Conservation (phyloP, 2,113 vertebrate genomes). For the Tenrec ecaudatus region DNA sequence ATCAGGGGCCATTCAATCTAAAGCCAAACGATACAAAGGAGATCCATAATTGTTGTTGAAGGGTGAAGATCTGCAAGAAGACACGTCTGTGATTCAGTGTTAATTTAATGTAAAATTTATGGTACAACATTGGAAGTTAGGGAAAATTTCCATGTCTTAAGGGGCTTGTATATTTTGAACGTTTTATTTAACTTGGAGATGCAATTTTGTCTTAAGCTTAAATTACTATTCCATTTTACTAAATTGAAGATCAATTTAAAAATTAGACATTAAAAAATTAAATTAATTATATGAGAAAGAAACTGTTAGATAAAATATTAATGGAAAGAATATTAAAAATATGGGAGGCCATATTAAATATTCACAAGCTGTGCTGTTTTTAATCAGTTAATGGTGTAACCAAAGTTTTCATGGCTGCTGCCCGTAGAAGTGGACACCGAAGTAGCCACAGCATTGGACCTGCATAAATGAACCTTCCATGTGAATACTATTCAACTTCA, state of each 20-base stretch:
- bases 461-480: constrained; percentile 70
- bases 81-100: constrained; percentile 75
- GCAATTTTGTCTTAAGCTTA: constrained; percentile 58
- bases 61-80: constrained; percentile 71
- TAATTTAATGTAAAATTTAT: constrained; percentile 80
- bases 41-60: constrained; percentile 68
- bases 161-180: constrained; percentile 66
- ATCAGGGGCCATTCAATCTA: constrained; percentile 76
- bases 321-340: constrained; percentile 71
- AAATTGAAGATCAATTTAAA: constrained; percentile 73
- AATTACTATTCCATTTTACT: constrained; percentile 46
- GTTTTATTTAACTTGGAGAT: constrained; percentile 71
- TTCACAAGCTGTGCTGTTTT: constrained; percentile 58
- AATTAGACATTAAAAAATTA: constrained; percentile 63
- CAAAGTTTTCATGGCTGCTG: constrained; percentile 52
- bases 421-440: constrained; percentile 50
- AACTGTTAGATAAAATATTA: constrained; percentile 77
- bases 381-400: constrained; percentile 64
- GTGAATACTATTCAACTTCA: constrained; percentile 53
- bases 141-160: constrained; percentile 69
- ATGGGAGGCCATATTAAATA: constrained; percentile 71
- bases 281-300: constrained; percentile 67
- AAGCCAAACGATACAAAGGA: constrained; percentile 70
- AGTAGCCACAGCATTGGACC: constrained; percentile 5
- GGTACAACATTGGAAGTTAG: constrained; percentile 68